Percentiles rank a stretch among this genome's conserved stretches.
phyloP scores from a whole-genome alignment of 2,888 invertebrate genomes.

The Spodoptera exigua region DNA sequence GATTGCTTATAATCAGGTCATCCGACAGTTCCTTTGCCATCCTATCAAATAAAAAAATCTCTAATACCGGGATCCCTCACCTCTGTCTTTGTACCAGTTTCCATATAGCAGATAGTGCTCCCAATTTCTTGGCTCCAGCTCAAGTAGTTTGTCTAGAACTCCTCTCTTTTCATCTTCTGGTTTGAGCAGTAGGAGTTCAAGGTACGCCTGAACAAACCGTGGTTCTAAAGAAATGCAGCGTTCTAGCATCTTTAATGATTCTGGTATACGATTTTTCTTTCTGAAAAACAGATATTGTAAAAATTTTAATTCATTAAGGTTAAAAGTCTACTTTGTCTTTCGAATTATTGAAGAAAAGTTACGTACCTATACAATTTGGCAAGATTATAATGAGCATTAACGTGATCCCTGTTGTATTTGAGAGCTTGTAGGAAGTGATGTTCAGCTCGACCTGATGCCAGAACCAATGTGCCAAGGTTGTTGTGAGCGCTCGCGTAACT shows the following conservation, averaged over 20 bases:
- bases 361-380: slow-evolving; percentile 93
- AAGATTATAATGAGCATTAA: slow-evolving; percentile 95
- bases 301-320: no score
- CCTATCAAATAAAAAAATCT: no score
- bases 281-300: slow-evolving; percentile 74
- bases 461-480: slow-evolving; percentile 94
- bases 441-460: slow-evolving; percentile 92
- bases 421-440: slow-evolving; percentile 93
- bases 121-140: slow-evolving; percentile 91
- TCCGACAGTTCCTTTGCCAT: no score
- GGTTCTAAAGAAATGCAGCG: slow-evolving; percentile 91
- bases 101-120: slow-evolving; percentile 92
- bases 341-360: no score
- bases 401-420: slow-evolving; percentile 92
- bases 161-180: slow-evolving; percentile 87
- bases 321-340: no score
- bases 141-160: slow-evolving; percentile 90
- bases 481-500: slow-evolving; percentile 96
- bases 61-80: slow-evolving; percentile 80
- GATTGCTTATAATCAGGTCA: no score
- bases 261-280: slow-evolving; percentile 91
- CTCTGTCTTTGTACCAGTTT: slow-evolving; percentile 91
- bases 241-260: slow-evolving; percentile 91
- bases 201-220: slow-evolving; percentile 91
- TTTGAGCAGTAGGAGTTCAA: slow-evolving; percentile 90